phyloP scores from a whole-genome alignment of 1,140 invertebrate species.

The Delia radicum region DNA sequence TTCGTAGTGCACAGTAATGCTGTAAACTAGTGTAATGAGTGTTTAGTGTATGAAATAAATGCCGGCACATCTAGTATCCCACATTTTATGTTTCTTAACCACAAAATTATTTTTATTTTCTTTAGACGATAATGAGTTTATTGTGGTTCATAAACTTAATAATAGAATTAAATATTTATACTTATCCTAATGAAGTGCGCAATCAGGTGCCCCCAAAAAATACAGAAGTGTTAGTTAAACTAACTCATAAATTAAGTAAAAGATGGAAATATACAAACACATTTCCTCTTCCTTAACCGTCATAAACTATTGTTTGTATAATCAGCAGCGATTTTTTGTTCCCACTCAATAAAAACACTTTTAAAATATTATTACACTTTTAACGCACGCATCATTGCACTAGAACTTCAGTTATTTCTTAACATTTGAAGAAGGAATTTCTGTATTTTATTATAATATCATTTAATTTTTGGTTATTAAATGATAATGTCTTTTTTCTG shows the following conservation, averaged over 20 bases:
- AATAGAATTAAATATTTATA: not conserved
- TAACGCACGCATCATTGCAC: not conserved
- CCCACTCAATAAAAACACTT: not conserved
- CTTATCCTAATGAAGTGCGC: not conserved
- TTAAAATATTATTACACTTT: not conserved
- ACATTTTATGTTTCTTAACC: not conserved
- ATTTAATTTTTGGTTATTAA: too few species aligned
- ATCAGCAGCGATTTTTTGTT: not conserved
- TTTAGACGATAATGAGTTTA: not conserved
- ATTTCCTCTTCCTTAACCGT: not conserved
- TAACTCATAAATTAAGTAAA: not conserved
- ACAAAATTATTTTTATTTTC: not conserved
- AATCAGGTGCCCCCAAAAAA: not conserved
- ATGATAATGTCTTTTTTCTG: too few species aligned
- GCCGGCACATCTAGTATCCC: not conserved
- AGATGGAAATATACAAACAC: not conserved
- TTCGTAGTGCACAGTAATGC: too few species aligned
- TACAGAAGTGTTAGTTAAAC: not conserved
- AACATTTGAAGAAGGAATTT: too few species aligned
- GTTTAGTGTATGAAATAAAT: too few species aligned
- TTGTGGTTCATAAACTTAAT: not conserved
- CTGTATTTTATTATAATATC: too few species aligned
- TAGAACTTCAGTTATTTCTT: too few species aligned
- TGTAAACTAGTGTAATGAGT: not conserved
- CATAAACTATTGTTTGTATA: not conserved